These are phyloP conservation scores for Taenaris catops DNA, from an alignment of 2,888 invertebrate species.

Conservation along the genomic window DNA sequence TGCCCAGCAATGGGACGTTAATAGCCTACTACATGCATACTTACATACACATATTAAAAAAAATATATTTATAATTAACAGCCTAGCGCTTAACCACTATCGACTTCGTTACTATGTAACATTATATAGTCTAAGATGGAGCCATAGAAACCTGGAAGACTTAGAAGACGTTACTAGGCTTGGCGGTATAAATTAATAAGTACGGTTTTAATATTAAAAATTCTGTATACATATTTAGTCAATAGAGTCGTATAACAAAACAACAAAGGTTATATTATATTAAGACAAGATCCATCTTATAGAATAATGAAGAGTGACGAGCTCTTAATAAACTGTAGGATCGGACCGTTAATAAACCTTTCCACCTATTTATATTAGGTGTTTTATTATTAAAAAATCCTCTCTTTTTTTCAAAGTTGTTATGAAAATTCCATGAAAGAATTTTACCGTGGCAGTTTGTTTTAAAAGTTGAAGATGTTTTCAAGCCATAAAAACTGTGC, in stretches of 20 bases:
- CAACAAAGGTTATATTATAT: constrained; percentile 6
- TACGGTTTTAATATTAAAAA: no score
- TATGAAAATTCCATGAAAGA: constrained; percentile 2
- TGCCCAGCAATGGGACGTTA: no score
- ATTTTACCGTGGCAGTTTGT: constrained; percentile 8
- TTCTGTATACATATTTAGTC: no score
- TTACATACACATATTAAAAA: no score
- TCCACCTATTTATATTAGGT: constrained; percentile 7
- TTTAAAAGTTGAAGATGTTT: constrained; percentile 12
- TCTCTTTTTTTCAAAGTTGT: constrained; percentile 1
- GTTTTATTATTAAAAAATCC: constrained; percentile 7
- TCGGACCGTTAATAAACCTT: constrained; percentile 10
- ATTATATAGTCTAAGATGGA: no score
- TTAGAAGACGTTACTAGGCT: no score
- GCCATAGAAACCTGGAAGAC: no score
- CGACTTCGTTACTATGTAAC: no score
- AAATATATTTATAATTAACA: no score
- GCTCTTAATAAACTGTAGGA: constrained; percentile 10
- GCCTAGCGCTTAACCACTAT: no score
- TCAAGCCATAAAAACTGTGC: constrained; percentile 14
- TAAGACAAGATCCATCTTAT: constrained; percentile 6
- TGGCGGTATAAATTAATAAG: no score
- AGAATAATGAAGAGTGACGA: constrained; percentile 8
- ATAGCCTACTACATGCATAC: no score
- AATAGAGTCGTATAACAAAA: background rate